phyloP scores from a whole-genome alignment of 2,888 invertebrate species.

The Linnaemya tessellans region DNA sequence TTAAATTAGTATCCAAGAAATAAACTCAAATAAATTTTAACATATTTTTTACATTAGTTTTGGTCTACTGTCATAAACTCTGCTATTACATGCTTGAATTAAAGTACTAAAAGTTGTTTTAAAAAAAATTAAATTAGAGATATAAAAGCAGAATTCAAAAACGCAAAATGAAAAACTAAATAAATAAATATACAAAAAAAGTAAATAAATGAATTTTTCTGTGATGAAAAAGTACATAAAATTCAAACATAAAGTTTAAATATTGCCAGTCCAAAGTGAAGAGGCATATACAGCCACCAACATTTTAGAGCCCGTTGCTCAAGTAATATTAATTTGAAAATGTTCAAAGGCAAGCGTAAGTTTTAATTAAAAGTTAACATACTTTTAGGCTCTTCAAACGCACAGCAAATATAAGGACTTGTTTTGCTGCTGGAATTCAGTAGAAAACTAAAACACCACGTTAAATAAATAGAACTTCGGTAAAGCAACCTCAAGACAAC shows the following conservation, averaged over 20 bases:
- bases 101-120: slow-evolving; percentile 58
- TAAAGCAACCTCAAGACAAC: slow-evolving; percentile 1
- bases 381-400: slow-evolving; percentile 59
- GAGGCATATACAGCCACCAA: not conserved
- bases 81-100: slow-evolving; percentile 59
- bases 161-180: slow-evolving; percentile 32
- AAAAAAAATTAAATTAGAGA: slow-evolving; percentile 43
- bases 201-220: slow-evolving; percentile 64
- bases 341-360: slow-evolving; percentile 57
- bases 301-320: slow-evolving; percentile 24
- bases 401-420: slow-evolving; percentile 42
- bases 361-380: slow-evolving; percentile 72
- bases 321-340: slow-evolving; percentile 54
- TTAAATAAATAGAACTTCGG: slow-evolving; percentile 53
- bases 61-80: slow-evolving; percentile 53
- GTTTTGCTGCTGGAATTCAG: not conserved
- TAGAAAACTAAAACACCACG: slow-evolving; percentile 25
- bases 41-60: slow-evolving; percentile 51
- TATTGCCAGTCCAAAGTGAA: not conserved
- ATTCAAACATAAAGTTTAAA: slow-evolving; percentile 23
- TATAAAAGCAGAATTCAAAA: slow-evolving; percentile 37
- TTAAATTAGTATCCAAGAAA: slow-evolving; percentile 34
- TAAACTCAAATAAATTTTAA: slow-evolving; percentile 52
- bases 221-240: slow-evolving; percentile 59
- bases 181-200: slow-evolving; percentile 7